phyloP scores from a whole-genome alignment of 2,888 invertebrate species.

The Psococerastis gibbosa region DNA sequence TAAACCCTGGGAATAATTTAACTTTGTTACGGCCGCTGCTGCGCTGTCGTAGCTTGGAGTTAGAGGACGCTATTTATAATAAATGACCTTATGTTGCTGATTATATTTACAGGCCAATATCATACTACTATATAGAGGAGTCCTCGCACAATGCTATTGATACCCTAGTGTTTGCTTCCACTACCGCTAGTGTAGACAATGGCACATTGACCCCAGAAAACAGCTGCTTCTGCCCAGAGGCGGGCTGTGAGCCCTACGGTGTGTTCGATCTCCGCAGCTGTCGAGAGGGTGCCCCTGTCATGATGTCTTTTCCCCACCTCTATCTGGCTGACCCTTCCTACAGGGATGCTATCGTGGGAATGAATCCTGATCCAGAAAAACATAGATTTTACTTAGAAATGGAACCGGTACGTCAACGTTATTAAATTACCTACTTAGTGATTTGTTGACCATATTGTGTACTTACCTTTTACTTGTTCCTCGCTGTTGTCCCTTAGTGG shows the following conservation, averaged over 20 bases:
- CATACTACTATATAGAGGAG: conserved; percentile 35
- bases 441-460: no score
- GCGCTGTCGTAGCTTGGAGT: no score
- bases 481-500: no score
- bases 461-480: no score
- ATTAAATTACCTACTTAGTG: no score
- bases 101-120: conserved; percentile 38
- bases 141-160: conserved; percentile 35
- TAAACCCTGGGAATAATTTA: no score
- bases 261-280: conserved; percentile 60
- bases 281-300: conserved; percentile 61
- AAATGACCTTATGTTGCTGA: no score
- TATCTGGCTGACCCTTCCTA: conserved; percentile 52
- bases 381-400: conserved; percentile 50
- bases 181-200: conserved; percentile 39
- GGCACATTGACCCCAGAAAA: conserved; percentile 31
- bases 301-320: conserved; percentile 72
- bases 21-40: no score
- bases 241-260: conserved; percentile 51
- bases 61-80: no score
- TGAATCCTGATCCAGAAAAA: conserved; percentile 42
- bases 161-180: conserved; percentile 35
- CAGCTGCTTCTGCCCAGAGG: conserved; percentile 44
- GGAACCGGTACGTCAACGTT: conserved; percentile 22
- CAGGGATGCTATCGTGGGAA: conserved; percentile 40